Evolutionary conservation across 2,888 invertebrate species (phyloP), one percentile per base, ranked within the genome.

Genomic region (Meloe dianella): DNA sequence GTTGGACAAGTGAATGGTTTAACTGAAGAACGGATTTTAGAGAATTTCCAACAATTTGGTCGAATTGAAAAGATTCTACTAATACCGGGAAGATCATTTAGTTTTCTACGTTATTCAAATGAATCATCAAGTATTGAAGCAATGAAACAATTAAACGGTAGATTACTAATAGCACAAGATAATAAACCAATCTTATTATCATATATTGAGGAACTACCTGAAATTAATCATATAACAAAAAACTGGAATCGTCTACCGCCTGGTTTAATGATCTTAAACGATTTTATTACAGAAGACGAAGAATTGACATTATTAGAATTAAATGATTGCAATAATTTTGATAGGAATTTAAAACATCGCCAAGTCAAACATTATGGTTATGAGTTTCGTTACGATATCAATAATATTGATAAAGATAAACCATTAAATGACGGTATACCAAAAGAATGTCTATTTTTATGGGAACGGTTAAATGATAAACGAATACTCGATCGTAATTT

Each of bases 361-460:
- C 88, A 88, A 84, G 97, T 97, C 0, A 91, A 89, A 80, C 97
- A 97, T 85, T 97, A 89, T 85, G 97, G 97, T 0, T 97, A 90
- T 83, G 94, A 96, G 81, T 98, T 98, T 82, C 85, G 91, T 69
- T 98, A 98, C 83, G 92, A 90, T 59, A 90, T 87, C 27, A 97
- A 97, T 84, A 92, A 92, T 84, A 92, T 97, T 0, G 92, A 97
- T 82, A 85, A 89, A 63, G 82, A 87, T 63, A 82, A 86, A 61
- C 94, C 95, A 0, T 84, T 94, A 32, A 74, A 83, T 0, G 86
- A 90, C 57, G 84, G 84, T 51, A 91, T 97, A 75, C 97, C 97
- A 0, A 70, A 79, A 4, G 86, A 88, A 72, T 95, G 93, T 83
- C 79, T 87, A 74, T 83, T 89, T 69, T 79, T 97, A 12, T 89